Conservation (phyloP, 2,797 vertebrate genomes). For the Trichosurus vulpecula region DNA sequence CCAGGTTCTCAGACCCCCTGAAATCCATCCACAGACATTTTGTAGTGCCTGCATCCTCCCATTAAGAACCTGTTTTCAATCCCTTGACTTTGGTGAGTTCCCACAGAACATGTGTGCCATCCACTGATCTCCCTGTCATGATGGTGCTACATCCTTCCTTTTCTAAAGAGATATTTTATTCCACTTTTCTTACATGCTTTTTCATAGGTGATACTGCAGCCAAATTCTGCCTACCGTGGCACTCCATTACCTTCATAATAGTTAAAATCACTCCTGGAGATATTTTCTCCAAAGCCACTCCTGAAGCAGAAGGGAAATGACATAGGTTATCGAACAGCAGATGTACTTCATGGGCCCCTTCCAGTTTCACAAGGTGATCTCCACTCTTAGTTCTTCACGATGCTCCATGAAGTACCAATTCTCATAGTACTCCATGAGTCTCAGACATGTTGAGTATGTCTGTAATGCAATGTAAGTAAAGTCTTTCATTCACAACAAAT, state of each 20-base stretch:
- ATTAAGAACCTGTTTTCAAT: background rate
- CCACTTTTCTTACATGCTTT: background rate
- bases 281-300: background rate
- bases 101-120: background rate
- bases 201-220: background rate
- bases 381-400: background rate
- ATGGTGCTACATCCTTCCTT: background rate
- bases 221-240: background rate
- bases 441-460: background rate
- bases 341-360: background rate
- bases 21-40: background rate
- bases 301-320: background rate
- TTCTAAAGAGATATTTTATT: background rate
- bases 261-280: background rate
- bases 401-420: background rate
- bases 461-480: too few relatives aligned
- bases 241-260: background rate
- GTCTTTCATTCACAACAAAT: background rate
- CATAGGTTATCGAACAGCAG: background rate
- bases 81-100: background rate
- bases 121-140: background rate
- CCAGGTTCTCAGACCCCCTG: background rate
- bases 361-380: background rate
- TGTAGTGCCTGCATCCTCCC: background rate
- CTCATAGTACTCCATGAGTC: background rate